Evolutionary conservation across 2,113 vertebrate genomes (phyloP).

Genomic region (Syrmaticus mikado): DNA sequence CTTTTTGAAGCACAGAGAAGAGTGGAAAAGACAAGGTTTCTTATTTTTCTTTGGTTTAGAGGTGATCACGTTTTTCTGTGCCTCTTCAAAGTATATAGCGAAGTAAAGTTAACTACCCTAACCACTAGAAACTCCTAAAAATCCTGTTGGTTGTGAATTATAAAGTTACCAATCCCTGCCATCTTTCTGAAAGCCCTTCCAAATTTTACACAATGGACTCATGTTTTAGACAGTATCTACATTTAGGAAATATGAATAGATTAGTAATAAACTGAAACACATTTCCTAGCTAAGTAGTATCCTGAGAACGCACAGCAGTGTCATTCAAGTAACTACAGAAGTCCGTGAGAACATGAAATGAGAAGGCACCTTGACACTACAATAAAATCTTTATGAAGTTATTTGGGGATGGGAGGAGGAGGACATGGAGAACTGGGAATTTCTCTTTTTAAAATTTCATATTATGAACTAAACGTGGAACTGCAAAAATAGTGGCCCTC

Average conservation of each 20-base stretch:
- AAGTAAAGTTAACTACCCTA: background rate
- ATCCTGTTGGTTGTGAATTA: background rate
- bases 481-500: background rate
- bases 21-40: background rate
- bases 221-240: background rate
- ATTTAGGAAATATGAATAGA: constrained; percentile 7
- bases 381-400: constrained; percentile 55
- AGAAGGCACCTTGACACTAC: background rate
- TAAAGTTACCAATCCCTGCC: background rate
- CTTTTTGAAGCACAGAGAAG: background rate
- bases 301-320: background rate
- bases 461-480: background rate
- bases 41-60: background rate
- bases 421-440: background rate
- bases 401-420: background rate
- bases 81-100: background rate
- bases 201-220: background rate
- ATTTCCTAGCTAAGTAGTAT: constrained; percentile 9
- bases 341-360: background rate
- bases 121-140: background rate
- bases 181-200: background rate
- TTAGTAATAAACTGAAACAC: constrained; percentile 20
- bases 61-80: background rate
- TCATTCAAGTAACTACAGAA: background rate
- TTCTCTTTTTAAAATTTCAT: background rate